These are phyloP conservation scores for Lamellibrachia columna DNA, from an alignment of 2,888 invertebrate genomes.

Conservation along the genomic window DNA sequence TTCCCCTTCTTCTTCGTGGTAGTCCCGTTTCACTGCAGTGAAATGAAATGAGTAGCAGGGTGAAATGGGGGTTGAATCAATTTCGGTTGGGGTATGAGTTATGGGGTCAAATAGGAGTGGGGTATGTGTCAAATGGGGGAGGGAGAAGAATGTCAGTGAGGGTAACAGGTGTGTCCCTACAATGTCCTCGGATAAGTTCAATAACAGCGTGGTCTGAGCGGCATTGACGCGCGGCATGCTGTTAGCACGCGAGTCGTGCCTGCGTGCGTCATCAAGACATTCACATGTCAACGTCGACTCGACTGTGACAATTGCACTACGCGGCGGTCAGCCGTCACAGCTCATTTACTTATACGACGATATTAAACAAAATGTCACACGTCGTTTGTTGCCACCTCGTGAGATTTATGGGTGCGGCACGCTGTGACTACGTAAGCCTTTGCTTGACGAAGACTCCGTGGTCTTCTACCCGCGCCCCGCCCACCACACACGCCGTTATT, in stretches of 20 bases:
- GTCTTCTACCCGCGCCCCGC: not conserved
- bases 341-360: constrained; percentile 11
- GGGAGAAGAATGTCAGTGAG: not conserved
- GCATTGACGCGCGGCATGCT: not conserved
- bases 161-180: not conserved
- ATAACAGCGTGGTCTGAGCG: not conserved
- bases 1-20: too few relatives aligned
- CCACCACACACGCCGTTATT: not conserved
- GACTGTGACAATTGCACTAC: not conserved
- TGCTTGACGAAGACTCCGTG: not conserved
- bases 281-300: not conserved
- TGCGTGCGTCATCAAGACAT: not conserved
- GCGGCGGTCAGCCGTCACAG: not conserved
- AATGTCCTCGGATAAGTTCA: not conserved
- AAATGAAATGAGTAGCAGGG: not conserved
- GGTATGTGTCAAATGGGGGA: not conserved
- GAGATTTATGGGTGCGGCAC: not conserved
- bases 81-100: not conserved
- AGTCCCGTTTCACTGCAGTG: not conserved
- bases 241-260: not conserved
- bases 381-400: not conserved
- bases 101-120: not conserved
- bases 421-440: not conserved
- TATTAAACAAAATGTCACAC: not conserved
- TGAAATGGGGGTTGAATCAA: not conserved